A percentile compares a stretch with the other conserved stretches of the same genome.
phyloP scores from a whole-genome alignment of 2,797 vertebrate genomes.

The Simalia tracyae region DNA sequence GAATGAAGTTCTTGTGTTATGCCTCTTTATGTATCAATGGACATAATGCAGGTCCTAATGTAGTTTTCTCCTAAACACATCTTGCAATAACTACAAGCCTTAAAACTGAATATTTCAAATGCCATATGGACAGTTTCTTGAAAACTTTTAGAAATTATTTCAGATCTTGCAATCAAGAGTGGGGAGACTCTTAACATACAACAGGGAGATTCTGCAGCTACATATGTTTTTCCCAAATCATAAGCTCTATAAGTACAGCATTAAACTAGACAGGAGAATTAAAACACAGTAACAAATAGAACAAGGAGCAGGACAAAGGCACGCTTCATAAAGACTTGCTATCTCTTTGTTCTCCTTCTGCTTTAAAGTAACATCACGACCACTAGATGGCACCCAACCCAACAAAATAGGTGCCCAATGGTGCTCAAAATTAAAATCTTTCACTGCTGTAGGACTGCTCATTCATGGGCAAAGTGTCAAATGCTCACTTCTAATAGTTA shows the following conservation, averaged over 20 bases:
- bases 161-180: not conserved
- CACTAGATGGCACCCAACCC: conserved; percentile 25
- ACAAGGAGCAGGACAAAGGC: conserved; percentile 4
- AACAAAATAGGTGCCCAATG: not conserved
- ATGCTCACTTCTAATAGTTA: not conserved
- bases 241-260: not conserved
- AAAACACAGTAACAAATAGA: not conserved
- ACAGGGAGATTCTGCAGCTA: not conserved
- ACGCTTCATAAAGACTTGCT: not conserved
- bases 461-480: not conserved
- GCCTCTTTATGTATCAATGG: not conserved
- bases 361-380: not conserved
- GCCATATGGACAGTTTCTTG: not conserved
- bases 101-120: not conserved
- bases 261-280: not conserved
- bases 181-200: not conserved
- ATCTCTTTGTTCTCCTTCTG: conserved; percentile 16
- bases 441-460: not conserved
- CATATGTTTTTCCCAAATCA: not conserved
- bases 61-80: not conserved
- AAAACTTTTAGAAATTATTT: not conserved
- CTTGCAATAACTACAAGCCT: not conserved
- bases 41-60: too few relatives aligned
- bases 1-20: not conserved
- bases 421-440: conserved; percentile 2